These are phyloP conservation scores for Gymnopithys bicolor DNA, from an alignment of 2,797 vertebrate species.

Conservation along the genomic window DNA sequence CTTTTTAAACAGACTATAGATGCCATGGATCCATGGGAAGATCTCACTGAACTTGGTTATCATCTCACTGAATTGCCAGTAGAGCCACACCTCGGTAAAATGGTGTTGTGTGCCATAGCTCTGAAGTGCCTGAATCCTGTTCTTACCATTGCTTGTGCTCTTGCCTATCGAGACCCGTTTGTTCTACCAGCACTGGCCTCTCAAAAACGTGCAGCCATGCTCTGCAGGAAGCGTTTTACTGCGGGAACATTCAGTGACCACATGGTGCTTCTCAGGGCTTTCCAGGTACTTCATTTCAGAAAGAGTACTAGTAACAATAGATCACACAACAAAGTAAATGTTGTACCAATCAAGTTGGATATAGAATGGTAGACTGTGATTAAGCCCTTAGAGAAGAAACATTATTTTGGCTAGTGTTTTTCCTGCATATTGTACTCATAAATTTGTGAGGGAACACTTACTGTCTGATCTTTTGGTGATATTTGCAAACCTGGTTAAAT, in stretches of 20 bases:
- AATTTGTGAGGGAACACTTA: neutral
- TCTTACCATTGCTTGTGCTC: slow-evolving; percentile 92
- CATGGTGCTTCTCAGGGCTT: slow-evolving; percentile 93
- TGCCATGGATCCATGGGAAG: slow-evolving; percentile 91
- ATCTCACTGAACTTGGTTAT: slow-evolving; percentile 92
- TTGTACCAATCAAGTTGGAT: fast-evolving
- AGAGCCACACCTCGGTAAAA: slow-evolving; percentile 96
- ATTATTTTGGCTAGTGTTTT: neutral
- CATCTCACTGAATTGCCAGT: slow-evolving; percentile 92
- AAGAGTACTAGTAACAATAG: neutral
- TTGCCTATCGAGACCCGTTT: slow-evolving; percentile 94
- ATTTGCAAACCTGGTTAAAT: neutral
- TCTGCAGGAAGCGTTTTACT: slow-evolving; percentile 86
- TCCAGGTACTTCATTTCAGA: slow-evolving; percentile 85
- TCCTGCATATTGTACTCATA: neutral
- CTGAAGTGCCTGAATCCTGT: slow-evolving; percentile 95
- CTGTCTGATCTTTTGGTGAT: neutral
- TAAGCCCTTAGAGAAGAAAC: neutral
- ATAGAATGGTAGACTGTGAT: neutral
- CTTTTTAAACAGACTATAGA: slow-evolving; percentile 84
- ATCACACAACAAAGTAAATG: neutral
- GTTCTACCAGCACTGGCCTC: slow-evolving; percentile 86
- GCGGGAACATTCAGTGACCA: slow-evolving; percentile 93
- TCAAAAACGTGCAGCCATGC: slow-evolving; percentile 88
- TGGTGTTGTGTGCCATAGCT: slow-evolving; percentile 91